Evolutionary conservation across 2,797 vertebrate species (phyloP).

Genomic region (Orientallactaga sibirica): DNA sequence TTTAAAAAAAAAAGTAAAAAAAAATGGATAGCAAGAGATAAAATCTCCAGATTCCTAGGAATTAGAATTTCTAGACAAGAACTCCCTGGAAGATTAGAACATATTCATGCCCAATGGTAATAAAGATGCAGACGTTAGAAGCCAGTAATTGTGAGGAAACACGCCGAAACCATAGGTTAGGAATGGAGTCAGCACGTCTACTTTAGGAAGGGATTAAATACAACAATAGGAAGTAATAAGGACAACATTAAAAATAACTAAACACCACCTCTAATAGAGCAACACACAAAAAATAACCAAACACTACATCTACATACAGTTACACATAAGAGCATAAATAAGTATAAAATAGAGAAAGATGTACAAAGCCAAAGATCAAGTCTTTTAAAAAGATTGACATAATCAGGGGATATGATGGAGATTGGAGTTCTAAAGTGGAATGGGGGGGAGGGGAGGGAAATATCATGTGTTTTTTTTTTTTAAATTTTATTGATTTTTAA

Average conservation of each 20-base stretch:
- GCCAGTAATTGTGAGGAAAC: background rate
- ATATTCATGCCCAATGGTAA: no score
- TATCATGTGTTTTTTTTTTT: no score
- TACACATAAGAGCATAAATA: background rate
- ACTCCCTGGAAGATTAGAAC: background rate
- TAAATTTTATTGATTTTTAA: no score
- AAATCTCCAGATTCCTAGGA: background rate
- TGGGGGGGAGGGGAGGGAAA: no score
- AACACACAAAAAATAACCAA: background rate
- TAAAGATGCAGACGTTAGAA: no score
- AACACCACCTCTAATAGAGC: no score
- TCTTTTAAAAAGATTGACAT: no score
- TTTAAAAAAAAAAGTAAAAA: background rate
- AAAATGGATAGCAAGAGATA: background rate
- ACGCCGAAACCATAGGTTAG: background rate
- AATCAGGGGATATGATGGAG: no score
- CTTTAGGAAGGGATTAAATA: background rate
- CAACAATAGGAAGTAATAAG: background rate
- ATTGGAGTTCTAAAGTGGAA: no score
- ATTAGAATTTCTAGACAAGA: background rate
- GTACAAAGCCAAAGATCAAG: background rate
- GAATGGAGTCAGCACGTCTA: background rate
- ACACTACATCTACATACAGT: background rate
- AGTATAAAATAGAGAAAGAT: slow-evolving; percentile 10
- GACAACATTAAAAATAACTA: background rate